Conservation (phyloP, 2,888 invertebrate species). For the Andrena bucephala region DNA sequence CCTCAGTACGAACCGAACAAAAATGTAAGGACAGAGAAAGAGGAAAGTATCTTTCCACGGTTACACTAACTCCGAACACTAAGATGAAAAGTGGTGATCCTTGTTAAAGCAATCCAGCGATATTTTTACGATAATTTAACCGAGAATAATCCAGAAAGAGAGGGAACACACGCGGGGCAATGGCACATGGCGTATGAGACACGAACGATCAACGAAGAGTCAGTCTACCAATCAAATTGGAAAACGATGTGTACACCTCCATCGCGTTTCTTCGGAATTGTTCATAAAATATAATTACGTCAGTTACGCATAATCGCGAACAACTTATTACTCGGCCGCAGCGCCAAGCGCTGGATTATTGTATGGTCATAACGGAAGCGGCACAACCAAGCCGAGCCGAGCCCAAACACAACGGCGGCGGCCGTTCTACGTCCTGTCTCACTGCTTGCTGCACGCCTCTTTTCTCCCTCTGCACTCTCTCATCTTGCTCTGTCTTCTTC, state of each 20-base stretch:
- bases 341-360: constrained; percentile 74
- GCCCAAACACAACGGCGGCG: constrained; percentile 73
- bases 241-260: constrained; percentile 70
- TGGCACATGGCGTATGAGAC: constrained; percentile 78
- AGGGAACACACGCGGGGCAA: constrained; percentile 75
- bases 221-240: constrained; percentile 67
- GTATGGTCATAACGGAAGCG: constrained; percentile 77
- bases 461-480: constrained; percentile 49
- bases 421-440: constrained; percentile 71
- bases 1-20: constrained; percentile 53
- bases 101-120: constrained; percentile 29
- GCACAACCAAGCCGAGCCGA: constrained; percentile 71
- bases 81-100: constrained; percentile 35
- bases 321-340: constrained; percentile 58
- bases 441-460: constrained; percentile 63
- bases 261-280: constrained; percentile 55
- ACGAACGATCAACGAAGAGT: constrained; percentile 41
- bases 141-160: constrained; percentile 58
- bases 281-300: constrained; percentile 45
- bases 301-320: constrained; percentile 52
- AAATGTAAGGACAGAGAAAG: constrained; percentile 54
- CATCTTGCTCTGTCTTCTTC: constrained; percentile 46
- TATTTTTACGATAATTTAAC: constrained; percentile 34
- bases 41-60: constrained; percentile 30
- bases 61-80: constrained; percentile 59